A percentile compares a stretch with the other conserved stretches of the same genome.
phyloP scores from a whole-genome alignment of 2,888 invertebrate species.

The Erebia epiphron region DNA sequence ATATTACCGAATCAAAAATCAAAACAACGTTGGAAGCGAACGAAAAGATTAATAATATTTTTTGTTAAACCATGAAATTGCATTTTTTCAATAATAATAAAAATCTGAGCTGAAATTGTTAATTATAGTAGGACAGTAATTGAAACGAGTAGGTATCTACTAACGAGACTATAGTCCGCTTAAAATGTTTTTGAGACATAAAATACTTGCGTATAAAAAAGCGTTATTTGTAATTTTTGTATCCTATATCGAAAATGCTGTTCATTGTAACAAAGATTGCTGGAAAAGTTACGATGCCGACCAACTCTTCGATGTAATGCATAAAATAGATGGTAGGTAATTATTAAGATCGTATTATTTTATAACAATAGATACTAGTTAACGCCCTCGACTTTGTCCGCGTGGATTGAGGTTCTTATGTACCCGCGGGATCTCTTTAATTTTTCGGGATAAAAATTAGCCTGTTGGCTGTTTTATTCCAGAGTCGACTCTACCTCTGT shows the following conservation, averaged over 20 bases:
- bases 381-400: no score
- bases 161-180: no score
- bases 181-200: constrained; percentile 4
- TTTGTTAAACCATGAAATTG: constrained; percentile 1
- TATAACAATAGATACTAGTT: no score
- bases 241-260: neutral
- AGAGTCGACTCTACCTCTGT: no score
- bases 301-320: constrained; percentile 49
- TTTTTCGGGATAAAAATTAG: no score
- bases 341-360: neutral
- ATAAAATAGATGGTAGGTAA: constrained; percentile 54
- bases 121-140: no score
- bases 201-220: neutral
- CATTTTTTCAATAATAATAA: neutral
- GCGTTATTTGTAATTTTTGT: neutral
- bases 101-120: neutral
- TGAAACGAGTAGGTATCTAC: neutral
- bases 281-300: constrained; percentile 53
- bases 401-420: no score
- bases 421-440: no score
- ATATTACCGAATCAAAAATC: neutral
- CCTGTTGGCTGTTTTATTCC: no score
- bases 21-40: neutral
- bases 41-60: neutral
- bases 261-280: constrained; percentile 41